Evolutionary conservation across 37 sponge, comb jelly and placozoan genomes (phyloP).

Genomic region (Amphimedon queenslandica): DNA sequence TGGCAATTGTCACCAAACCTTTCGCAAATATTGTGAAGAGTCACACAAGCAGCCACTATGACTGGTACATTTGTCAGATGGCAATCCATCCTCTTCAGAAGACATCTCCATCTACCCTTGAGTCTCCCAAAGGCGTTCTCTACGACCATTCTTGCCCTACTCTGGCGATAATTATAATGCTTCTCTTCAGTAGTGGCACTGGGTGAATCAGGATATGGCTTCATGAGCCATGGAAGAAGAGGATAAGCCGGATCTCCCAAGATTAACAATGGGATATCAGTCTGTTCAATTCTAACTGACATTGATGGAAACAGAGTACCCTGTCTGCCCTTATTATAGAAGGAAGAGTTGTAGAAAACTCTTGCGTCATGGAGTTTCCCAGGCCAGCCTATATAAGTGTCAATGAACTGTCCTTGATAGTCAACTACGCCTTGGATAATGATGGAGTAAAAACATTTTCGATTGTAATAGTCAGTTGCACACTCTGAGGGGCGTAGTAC

Average conservation of each 20-base stretch:
- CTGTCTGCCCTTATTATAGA: conserved; percentile 8
- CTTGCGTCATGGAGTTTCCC: conserved; percentile 35
- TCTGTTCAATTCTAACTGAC: conserved; percentile 5
- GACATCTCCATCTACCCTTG: conserved; percentile 51
- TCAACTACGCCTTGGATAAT: conserved; percentile 33
- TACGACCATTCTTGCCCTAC: conserved; percentile 48
- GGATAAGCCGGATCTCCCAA: conserved; percentile 61
- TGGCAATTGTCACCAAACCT: conserved; percentile 9
- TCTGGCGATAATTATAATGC: conserved; percentile 37
- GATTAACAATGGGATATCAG: conserved; percentile 20
- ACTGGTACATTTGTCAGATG: conserved; percentile 6
- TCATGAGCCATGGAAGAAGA: conserved; percentile 41
- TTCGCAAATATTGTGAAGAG: conserved; percentile 36
- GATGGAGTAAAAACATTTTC: conserved; percentile 33
- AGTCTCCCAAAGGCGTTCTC: conserved; percentile 54
- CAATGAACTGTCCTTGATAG: background rate
- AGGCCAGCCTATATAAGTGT: conserved; percentile 15
- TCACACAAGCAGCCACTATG: conserved; percentile 26
- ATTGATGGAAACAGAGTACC: conserved; percentile 21
- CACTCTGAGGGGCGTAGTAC: conserved; percentile 18
- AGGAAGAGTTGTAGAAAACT: conserved; percentile 24
- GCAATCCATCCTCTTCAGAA: conserved; percentile 24
- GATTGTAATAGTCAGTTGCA: conserved; percentile 36
- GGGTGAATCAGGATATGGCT: conserved; percentile 31
- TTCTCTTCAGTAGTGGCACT: background rate